phyloP scores from a whole-genome alignment of 2,888 invertebrate genomes.

The Endomychus coccineus region DNA sequence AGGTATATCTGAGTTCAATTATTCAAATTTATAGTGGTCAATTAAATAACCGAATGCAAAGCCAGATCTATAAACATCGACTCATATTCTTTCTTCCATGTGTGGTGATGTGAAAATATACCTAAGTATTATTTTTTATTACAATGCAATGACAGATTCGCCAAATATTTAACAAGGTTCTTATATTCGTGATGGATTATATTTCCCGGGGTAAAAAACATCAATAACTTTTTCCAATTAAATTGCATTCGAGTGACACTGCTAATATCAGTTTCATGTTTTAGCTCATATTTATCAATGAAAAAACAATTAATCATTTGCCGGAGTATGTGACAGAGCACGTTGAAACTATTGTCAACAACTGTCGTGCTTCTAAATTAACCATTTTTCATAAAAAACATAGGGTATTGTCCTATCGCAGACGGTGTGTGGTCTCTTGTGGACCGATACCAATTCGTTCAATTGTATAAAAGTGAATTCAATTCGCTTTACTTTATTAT shows the following conservation, averaged over 20 bases:
- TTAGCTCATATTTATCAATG: conserved; percentile 15
- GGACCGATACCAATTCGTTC: conserved; percentile 10
- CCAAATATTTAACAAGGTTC: too few species aligned
- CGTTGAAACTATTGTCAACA: conserved; percentile 14
- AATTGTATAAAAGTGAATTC: conserved; percentile 7
- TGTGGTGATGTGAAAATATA: too few species aligned
- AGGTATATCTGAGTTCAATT: too few species aligned
- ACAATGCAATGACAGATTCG: too few species aligned
- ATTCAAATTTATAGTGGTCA: too few species aligned
- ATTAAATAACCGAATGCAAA: too few species aligned
- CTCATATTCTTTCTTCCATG: too few species aligned
- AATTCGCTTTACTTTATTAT: conserved; percentile 11
- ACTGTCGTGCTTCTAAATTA: conserved; percentile 13
- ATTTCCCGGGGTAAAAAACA: conserved; percentile 7
- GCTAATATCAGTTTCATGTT: conserved; percentile 16
- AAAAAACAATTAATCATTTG: conserved; percentile 14
- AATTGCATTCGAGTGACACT: conserved; percentile 13
- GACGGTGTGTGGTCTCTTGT: conserved; percentile 12
- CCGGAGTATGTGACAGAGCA: conserved; percentile 6
- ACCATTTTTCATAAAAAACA: conserved; percentile 15
- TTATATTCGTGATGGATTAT: too few species aligned
- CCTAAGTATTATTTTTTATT: too few species aligned
- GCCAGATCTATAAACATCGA: too few species aligned
- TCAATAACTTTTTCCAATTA: conserved; percentile 16
- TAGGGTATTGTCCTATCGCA: conserved; percentile 13